Conservation (phyloP, 2,113 vertebrate genomes). For the Anguilla rostrata region DNA sequence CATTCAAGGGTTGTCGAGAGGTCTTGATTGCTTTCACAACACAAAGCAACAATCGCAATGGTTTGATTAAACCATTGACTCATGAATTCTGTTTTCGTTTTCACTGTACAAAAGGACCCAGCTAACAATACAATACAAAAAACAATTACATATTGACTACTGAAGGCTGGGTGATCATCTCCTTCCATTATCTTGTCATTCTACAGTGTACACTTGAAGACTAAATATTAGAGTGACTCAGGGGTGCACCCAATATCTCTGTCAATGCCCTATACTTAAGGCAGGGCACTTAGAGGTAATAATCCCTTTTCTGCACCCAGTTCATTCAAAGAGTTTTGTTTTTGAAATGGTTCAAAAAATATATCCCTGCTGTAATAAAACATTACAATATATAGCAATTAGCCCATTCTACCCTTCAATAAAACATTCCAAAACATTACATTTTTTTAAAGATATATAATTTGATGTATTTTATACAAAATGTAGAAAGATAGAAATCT, state of each 20-base stretch:
- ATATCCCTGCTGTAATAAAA: background rate
- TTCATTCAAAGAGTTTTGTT: background rate
- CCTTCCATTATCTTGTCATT: background rate
- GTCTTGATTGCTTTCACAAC: background rate
- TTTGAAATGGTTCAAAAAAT: background rate
- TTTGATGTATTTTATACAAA: no score
- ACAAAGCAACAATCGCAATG: background rate
- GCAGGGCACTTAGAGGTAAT: background rate
- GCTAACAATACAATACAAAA: background rate
- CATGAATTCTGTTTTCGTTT: background rate
- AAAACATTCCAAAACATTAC: no score
- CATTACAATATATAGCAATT: background rate
- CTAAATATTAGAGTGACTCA: background rate
- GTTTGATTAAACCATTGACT: background rate
- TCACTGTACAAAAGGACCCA: background rate
- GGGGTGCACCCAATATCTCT: no score
- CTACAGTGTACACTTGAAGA: background rate
- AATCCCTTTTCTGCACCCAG: background rate
- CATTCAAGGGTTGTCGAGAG: background rate
- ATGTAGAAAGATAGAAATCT: no score
- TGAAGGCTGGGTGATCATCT: background rate
- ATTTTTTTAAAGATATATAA: no score
- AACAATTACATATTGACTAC: background rate
- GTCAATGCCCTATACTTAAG: no score
- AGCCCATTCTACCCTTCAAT: background rate